Base-by-base conservation (phyloP, 2,888 invertebrate genomes). In the Xylocampa areola region DNA sequence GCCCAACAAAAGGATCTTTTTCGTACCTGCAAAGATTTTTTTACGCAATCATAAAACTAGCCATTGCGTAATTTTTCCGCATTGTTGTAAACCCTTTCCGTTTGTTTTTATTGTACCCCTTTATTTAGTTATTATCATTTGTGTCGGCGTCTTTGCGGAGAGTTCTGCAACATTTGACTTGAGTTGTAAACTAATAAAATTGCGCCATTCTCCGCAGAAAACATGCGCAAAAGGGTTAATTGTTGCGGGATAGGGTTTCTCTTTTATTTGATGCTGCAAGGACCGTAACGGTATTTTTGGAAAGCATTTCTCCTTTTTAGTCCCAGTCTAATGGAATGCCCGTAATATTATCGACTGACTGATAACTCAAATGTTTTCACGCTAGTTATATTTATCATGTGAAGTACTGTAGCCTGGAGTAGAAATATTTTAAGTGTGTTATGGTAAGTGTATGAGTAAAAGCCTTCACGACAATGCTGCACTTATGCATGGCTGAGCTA, bases 51-150 rank as follows among this genome's bases (percentile, higher is more conserved):
- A 76, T 92, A 91, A 92, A 92, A 88, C 84, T 83, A 66, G 83
- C 76, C 79, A 88, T 93, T 92, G 94, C 94, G 90, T 92, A 94
- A 92, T 90, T 91, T 89, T 92, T 92, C 91, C 83, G 91, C 91
- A 90, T 92, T 92, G 88, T 91, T 79, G 84, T 74, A 88, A 92
- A 94, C 93, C 93, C 94, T 93, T 94, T 94, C 90, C 91, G 89
- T 91, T 91, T 91, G 91, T 91, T 90, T 92, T 92, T 91, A 91
- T 89, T 87, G 73, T 85, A 87, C 83, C 85, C 89, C 81, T 89
- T 91, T 89, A 88, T 88, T 82, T 84, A 79, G 74, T 73, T 72
- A 76, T 78, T 71, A 76, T 66, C 69, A 55, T 71, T 67, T 60
- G 52, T 68, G 91, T 84, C 94, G 94, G 93, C 82, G 61, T 88